A percentile compares a stretch with the other conserved stretches of the same genome.
phyloP scores from a whole-genome alignment of 2,797 vertebrate species.

The Zenarchopterus dispar region DNA sequence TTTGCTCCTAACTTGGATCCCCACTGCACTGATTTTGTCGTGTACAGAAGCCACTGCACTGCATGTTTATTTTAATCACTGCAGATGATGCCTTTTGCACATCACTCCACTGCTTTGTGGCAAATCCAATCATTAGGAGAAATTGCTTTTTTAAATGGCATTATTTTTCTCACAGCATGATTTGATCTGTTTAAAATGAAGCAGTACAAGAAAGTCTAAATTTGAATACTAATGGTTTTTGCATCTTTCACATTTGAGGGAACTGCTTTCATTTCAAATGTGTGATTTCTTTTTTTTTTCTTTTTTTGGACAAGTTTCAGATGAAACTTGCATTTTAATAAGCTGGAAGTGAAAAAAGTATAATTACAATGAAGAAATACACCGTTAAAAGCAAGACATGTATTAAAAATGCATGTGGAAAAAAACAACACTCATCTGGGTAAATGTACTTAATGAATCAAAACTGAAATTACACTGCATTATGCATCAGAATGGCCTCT shows the following conservation, averaged over 20 bases:
- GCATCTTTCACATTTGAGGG: constrained; percentile 6
- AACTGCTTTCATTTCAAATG: constrained; percentile 17
- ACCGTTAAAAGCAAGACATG: too few relatives aligned
- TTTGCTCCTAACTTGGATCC: constrained; percentile 25
- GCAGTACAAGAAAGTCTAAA: constrained; percentile 9
- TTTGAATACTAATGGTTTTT: constrained; percentile 3
- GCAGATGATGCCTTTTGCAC: constrained; percentile 6
- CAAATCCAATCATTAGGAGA: constrained; percentile 19
- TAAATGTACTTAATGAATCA: constrained; percentile 3
- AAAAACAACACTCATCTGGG: neutral
- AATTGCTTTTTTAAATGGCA: constrained; percentile 11
- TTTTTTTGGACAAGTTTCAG: constrained; percentile 1
- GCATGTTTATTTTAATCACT: constrained; percentile 6
- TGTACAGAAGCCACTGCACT: constrained; percentile 1
- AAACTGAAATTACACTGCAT: neutral
- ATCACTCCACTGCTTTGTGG: constrained; percentile 7
- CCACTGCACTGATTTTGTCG: neutral
- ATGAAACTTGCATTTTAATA: neutral
- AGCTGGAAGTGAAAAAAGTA: neutral
- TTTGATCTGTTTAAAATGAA: constrained; percentile 18
- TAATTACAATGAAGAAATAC: too few relatives aligned
- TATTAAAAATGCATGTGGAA: too few relatives aligned
- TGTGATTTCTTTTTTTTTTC: too few relatives aligned
- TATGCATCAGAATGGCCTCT: neutral
- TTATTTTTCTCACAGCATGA: constrained; percentile 8